Percentiles rank a stretch among this genome's conserved stretches.
phyloP scores from a whole-genome alignment of 2,888 invertebrate genomes.

The Catocala sponsa region DNA sequence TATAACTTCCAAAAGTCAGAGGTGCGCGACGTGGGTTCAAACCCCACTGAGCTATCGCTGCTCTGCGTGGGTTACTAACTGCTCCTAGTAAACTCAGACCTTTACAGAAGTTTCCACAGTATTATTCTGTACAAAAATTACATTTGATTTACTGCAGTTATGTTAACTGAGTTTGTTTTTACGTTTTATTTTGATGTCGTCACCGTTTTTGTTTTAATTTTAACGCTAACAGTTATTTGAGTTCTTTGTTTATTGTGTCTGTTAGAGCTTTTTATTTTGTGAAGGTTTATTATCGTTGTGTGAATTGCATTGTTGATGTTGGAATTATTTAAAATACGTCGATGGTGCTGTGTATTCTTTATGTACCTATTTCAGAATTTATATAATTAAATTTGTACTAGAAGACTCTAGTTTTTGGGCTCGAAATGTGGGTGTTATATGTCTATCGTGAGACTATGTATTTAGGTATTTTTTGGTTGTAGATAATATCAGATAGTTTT shows the following conservation, averaged over 20 bases:
- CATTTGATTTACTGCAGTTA: conserved; percentile 51
- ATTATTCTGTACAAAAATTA: conserved; percentile 47
- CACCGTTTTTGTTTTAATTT: conserved; percentile 41
- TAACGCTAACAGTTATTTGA: conserved; percentile 37
- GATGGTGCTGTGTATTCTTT: too few species aligned
- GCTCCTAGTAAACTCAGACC: conserved; percentile 2
- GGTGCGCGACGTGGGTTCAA: too few species aligned
- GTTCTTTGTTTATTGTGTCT: conserved; percentile 33
- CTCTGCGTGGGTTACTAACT: not conserved
- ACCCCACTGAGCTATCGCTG: too few species aligned
- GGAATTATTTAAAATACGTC: not conserved
- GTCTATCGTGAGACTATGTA: too few species aligned
- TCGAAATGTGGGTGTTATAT: too few species aligned
- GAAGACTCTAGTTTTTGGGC: too few species aligned
- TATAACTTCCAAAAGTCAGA: too few species aligned
- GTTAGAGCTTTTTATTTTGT: conserved; percentile 17
- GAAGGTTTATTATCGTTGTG: conserved; percentile 31
- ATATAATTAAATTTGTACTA: too few species aligned
- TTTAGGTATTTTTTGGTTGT: too few species aligned
- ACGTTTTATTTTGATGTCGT: conserved; percentile 28
- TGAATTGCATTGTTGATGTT: conserved; percentile 10
- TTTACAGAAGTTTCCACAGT: conserved; percentile 28
- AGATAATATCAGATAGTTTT: too few species aligned
- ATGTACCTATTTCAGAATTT: too few species aligned
- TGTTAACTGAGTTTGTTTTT: conserved; percentile 42